Base-by-base conservation (phyloP, 2,113 vertebrate species). In the Seriola quinqueradiata region DNA sequence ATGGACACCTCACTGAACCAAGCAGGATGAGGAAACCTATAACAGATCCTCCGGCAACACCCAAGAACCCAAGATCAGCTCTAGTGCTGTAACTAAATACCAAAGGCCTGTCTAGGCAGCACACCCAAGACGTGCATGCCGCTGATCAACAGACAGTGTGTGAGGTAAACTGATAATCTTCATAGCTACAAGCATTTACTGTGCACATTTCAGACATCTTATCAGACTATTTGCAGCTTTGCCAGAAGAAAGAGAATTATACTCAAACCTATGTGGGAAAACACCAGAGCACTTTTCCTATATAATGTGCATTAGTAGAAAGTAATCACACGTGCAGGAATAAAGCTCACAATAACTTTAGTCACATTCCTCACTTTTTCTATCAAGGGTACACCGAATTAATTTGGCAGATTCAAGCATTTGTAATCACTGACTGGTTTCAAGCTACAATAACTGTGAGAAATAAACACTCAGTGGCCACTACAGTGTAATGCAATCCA, bases 51-150 rank as follows among this genome's bases (percentile, higher is more conserved):
- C 36, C 1, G 11, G 46, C 21, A 81, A 79, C 64, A 48, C 28
- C 28, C 28, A 28, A 28, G 28, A 28, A 28, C 28, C 28, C 69
- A 14, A 74, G 79, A 70, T 75, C 66, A 66, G 72, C 21, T 52
- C 54, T n/a, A 5, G 38, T 68, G 66, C 77, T 79, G 91, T 60
- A 90, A 92, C 77, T 71, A 52, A 69, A 91, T 63, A 81, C 78
- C 58, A 54, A 48, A 70, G 65, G 58, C 77, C 68, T 67, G 57
- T 77, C 40, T 4, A 23, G 67, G 50, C 82, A 70, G 76, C 65
- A 13, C 36, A 64, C 55, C 1, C 3, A 3, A 34, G 59, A 70
- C 13, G 23, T 14, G 52, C 63, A 28, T 52, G 23, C 8, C 12
- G 58, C 42, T 12, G 4, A 75, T 44, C 48, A 70, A 19, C 54